Evolutionary conservation across 2,888 invertebrate species (phyloP).

Genomic region (Chrysomela aeneicollis): DNA sequence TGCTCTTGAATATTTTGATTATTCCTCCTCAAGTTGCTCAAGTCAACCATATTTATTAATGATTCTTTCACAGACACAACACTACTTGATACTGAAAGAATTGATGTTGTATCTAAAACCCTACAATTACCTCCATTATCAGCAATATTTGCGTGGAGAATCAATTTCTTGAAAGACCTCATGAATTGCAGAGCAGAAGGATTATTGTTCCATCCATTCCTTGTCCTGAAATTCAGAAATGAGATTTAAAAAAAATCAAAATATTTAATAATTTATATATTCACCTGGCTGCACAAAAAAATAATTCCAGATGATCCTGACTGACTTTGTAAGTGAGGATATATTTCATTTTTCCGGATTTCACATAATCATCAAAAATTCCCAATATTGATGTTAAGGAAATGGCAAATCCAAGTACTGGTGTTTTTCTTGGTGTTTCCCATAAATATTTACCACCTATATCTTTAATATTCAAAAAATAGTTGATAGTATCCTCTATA

Average conservation of each 20-base stretch:
- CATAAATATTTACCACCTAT: neutral
- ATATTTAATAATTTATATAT: neutral
- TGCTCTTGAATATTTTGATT: neutral
- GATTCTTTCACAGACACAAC: neutral
- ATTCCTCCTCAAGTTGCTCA: neutral
- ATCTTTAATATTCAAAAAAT: neutral
- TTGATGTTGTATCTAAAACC: conserved; percentile 5
- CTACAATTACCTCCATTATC: conserved; percentile 8
- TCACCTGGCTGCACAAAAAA: neutral
- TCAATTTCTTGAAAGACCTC: conserved; percentile 10
- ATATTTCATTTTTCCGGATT: neutral
- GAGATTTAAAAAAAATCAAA: too few relatives aligned
- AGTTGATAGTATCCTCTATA: neutral
- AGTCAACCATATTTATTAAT: too few relatives aligned
- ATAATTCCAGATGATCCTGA: conserved; percentile 14
- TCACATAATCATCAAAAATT: conserved; percentile 5
- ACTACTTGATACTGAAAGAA: neutral
- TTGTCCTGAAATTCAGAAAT: conserved; percentile 9
- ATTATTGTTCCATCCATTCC: conserved; percentile 23
- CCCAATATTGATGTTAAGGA: neutral
- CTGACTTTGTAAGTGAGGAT: too few relatives aligned
- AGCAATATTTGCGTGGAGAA: conserved; percentile 9
- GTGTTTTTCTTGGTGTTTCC: neutral
- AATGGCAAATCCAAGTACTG: conserved; percentile 4
- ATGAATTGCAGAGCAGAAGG: conserved; percentile 16